These are phyloP conservation scores for Holothuria scabra DNA, from an alignment of 53 echinoderm and acorn worm species.

Conservation along the genomic window DNA sequence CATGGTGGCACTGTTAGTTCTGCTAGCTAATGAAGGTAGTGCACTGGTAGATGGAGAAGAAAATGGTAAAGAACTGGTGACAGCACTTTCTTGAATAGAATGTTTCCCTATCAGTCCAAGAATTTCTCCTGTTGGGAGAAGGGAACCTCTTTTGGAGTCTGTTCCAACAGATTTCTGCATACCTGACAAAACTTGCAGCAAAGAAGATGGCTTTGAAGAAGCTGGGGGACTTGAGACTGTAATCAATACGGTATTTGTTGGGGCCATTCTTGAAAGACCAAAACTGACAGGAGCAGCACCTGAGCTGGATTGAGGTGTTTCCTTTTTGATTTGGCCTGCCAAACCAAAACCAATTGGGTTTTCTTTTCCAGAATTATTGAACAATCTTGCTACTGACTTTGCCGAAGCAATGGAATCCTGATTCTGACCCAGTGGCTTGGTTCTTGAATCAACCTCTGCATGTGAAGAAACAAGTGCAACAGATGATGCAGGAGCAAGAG, in stretches of 20 bases:
- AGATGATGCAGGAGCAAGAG: neutral
- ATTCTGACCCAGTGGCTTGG: neutral
- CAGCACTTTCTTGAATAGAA: neutral
- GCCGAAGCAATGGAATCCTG: too few relatives aligned
- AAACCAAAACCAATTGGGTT: too few relatives aligned
- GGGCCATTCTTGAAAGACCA: neutral
- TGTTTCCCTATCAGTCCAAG: neutral
- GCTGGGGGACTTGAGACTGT: neutral
- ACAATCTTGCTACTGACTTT: too few relatives aligned
- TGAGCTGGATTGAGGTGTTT: too few relatives aligned
- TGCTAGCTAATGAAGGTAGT: neutral
- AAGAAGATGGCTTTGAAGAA: slow-evolving; percentile 10
- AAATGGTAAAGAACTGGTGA: neutral
- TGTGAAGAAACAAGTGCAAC: neutral
- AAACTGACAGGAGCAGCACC: too few relatives aligned
- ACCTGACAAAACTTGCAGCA: slow-evolving; percentile 30
- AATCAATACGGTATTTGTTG: neutral
- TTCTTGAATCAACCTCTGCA: neutral
- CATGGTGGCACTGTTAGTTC: neutral
- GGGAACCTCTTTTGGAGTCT: too few relatives aligned
- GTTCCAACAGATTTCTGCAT: slow-evolving; percentile 11
- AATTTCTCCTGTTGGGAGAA: neutral
- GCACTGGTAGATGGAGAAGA: neutral
- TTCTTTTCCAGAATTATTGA: too few relatives aligned
- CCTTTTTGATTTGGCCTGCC: too few relatives aligned